Evolutionary conservation across 1,140 invertebrate genomes (phyloP).

Genomic region (Aricia agestis): DNA sequence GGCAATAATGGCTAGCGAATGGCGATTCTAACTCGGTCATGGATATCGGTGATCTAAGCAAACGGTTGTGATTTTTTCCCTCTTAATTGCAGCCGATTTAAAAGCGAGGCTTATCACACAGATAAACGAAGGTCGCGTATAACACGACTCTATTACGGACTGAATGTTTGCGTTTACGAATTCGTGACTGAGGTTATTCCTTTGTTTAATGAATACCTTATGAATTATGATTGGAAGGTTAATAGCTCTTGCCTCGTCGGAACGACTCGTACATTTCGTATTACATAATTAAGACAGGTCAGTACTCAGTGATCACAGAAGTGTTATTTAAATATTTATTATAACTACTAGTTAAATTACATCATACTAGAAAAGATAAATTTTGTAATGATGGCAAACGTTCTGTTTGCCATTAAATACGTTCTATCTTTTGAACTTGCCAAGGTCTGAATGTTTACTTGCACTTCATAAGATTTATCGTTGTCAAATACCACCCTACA

Average conservation of each 20-base stretch:
- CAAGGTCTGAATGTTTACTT: too few relatives aligned
- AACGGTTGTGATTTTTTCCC: conserved; percentile 13
- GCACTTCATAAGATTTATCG: too few relatives aligned
- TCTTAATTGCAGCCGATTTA: conserved; percentile 4
- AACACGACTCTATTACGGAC: conserved; percentile 30
- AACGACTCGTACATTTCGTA: neutral
- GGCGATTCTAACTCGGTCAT: conserved; percentile 2
- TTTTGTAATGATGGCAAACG: too few relatives aligned
- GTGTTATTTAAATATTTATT: neutral
- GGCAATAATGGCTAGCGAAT: conserved; percentile 14
- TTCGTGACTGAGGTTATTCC: conserved; percentile 32
- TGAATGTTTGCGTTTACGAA: conserved; percentile 31
- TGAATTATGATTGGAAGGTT: conserved; percentile 13
- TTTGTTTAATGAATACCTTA: conserved; percentile 29
- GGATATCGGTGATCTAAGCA: neutral
- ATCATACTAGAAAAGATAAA: too few relatives aligned
- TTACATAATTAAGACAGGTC: neutral
- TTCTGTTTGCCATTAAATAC: too few relatives aligned
- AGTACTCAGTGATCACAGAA: neutral
- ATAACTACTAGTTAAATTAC: neutral
- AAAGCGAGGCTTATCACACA: conserved; percentile 19
- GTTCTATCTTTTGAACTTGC: too few relatives aligned
- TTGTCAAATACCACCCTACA: neutral
- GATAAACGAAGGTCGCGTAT: conserved; percentile 32
- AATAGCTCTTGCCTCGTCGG: conserved; percentile 1